A percentile compares a stretch with the other conserved stretches of the same genome.
These are phyloP conservation scores for Austrofundulus limnaeus DNA, from an alignment of 2,113 vertebrate genomes.

Conservation along the genomic window DNA sequence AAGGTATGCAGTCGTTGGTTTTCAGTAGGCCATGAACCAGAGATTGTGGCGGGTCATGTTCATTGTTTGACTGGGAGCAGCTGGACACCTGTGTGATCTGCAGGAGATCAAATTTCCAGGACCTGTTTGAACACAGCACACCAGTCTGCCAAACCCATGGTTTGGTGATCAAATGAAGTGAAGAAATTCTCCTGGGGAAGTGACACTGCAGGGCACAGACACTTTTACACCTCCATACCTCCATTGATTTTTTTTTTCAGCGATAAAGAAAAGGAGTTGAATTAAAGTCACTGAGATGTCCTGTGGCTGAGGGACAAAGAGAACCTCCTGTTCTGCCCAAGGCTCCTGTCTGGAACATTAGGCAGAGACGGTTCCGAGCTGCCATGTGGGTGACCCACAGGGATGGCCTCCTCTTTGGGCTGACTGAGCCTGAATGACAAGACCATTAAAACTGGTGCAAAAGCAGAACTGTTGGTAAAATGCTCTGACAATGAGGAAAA, in stretches of 20 bases:
- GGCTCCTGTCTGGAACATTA: constrained; percentile 70
- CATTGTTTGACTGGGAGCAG: constrained; percentile 48
- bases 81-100: constrained; percentile 56
- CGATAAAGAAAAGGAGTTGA: constrained; percentile 37
- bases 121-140: constrained; percentile 34
- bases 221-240: constrained; percentile 31
- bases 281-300: constrained; percentile 56
- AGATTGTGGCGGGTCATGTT: constrained; percentile 14
- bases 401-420: constrained; percentile 39
- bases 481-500: constrained; percentile 5
- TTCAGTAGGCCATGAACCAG: constrained; percentile 16
- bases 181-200: constrained; percentile 48
- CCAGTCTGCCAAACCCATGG: constrained; percentile 18
- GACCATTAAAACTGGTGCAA: constrained; percentile 35
- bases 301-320: constrained; percentile 58
- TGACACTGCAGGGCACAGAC: constrained; percentile 34
- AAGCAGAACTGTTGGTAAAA: constrained; percentile 39
- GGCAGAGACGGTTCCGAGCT: constrained; percentile 59
- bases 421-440: constrained; percentile 40
- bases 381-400: constrained; percentile 46
- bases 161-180: constrained; percentile 63
- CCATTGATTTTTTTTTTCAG: constrained; percentile 50
- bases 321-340: constrained; percentile 60
- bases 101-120: constrained; percentile 50
- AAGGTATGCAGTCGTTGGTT: constrained; percentile 6